phyloP scores from a whole-genome alignment of 1,140 invertebrate species.

The Triops cancriformis region DNA sequence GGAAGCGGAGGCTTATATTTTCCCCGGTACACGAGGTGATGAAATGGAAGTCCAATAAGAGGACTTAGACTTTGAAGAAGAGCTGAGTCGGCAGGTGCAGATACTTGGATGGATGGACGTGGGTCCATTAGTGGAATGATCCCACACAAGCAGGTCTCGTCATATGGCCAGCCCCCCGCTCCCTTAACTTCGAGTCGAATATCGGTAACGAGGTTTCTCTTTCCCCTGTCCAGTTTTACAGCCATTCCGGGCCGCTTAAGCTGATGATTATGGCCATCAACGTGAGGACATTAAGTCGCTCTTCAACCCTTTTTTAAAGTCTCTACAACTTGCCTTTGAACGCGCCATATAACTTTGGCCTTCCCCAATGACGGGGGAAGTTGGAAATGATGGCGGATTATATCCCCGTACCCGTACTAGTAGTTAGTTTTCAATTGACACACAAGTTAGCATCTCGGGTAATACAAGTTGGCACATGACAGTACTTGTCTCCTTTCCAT shows the following conservation, averaged over 20 bases:
- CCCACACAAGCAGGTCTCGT: neutral
- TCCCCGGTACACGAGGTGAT: neutral
- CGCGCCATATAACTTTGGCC: neutral
- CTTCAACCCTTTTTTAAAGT: neutral
- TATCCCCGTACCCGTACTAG: neutral
- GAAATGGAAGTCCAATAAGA: constrained; percentile 2
- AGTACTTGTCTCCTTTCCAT: neutral
- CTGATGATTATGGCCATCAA: neutral
- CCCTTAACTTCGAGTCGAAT: neutral
- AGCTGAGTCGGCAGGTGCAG: constrained; percentile 3
- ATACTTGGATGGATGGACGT: neutral
- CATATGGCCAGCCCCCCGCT: neutral
- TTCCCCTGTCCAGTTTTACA: neutral
- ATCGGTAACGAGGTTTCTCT: constrained; percentile 1
- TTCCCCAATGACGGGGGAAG: neutral
- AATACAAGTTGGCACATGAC: neutral
- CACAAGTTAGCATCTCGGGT: neutral
- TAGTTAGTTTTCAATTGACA: neutral
- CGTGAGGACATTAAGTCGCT: neutral
- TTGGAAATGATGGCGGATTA: neutral
- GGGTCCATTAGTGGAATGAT: constrained; percentile 5
- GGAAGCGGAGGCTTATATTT: neutral
- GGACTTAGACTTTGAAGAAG: neutral
- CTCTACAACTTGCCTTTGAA: neutral
- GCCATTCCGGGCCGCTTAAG: neutral